phyloP scores from a whole-genome alignment of 1,140 invertebrate species.

The Ceratina calcarata region DNA sequence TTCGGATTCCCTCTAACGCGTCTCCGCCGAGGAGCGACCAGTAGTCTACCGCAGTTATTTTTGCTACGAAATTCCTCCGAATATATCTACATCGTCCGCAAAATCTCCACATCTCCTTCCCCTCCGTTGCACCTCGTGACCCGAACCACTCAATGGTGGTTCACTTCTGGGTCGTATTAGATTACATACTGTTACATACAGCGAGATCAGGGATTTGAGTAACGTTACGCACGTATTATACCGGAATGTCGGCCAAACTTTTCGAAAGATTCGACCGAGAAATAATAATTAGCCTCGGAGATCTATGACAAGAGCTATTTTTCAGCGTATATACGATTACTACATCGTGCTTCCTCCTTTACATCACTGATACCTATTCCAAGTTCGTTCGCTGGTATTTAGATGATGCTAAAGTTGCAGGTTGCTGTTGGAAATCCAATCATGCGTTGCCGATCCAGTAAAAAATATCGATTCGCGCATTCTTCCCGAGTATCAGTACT shows the following conservation, averaged over 20 bases:
- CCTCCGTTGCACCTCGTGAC: conserved; percentile 61
- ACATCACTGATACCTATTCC: conserved; percentile 58
- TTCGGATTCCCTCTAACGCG: conserved; percentile 58
- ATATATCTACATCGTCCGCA: conserved; percentile 77
- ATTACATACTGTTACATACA: conserved; percentile 66
- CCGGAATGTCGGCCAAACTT: conserved; percentile 22
- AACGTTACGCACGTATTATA: neutral
- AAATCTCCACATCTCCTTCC: conserved; percentile 71
- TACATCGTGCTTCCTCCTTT: conserved; percentile 39
- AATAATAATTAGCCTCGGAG: conserved; percentile 28
- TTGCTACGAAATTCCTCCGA: conserved; percentile 77
- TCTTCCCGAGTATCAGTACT: neutral
- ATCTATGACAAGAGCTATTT: conserved; percentile 18
- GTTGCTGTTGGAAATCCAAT: conserved; percentile 1
- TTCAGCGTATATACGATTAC: neutral
- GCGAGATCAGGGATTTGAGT: conserved; percentile 44
- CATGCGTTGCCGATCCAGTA: neutral
- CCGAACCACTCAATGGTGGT: conserved; percentile 20
- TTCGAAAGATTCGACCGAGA: conserved; percentile 36
- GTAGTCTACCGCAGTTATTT: conserved; percentile 75
- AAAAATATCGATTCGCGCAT: neutral
- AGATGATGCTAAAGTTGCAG: conserved; percentile 27
- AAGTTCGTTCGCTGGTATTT: conserved; percentile 41
- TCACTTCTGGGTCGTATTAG: conserved; percentile 58
- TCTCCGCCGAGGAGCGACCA: conserved; percentile 51